phyloP scores from a whole-genome alignment of 2,113 vertebrate species.

The Taurulus bubalis region DNA sequence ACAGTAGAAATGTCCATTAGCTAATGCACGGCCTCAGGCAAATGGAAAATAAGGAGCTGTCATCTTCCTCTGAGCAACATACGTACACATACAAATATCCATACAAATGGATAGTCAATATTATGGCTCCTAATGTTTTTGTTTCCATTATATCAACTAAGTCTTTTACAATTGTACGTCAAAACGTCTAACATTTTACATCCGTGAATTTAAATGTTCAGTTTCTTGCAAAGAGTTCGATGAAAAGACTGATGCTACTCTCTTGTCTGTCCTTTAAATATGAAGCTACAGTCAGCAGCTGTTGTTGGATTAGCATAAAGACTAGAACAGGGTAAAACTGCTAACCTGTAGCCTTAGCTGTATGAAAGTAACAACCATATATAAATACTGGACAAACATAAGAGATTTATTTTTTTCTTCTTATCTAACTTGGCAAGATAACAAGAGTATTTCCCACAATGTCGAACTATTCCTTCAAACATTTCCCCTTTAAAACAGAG shows the following conservation, averaged over 20 bases:
- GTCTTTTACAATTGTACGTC: not conserved
- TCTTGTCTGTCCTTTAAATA: not conserved
- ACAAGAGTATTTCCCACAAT: not conserved
- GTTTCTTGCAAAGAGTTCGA: not conserved
- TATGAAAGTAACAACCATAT: no score
- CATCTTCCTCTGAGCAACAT: constrained; percentile 10
- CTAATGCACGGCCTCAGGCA: constrained; percentile 61
- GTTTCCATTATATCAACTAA: not conserved
- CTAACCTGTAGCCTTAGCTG: no score
- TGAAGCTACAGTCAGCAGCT: not conserved
- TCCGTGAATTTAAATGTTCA: not conserved
- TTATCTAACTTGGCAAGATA: not conserved
- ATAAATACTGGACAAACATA: not conserved
- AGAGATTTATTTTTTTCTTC: not conserved
- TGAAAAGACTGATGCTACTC: not conserved
- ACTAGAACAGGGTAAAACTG: not conserved
- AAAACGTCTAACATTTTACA: not conserved
- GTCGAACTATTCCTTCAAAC: not conserved
- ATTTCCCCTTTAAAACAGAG: not conserved
- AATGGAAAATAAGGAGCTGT: constrained; percentile 28
- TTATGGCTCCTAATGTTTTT: not conserved
- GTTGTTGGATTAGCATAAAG: not conserved
- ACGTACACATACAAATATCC: not conserved
- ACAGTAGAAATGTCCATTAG: constrained; percentile 55
- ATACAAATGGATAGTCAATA: not conserved